These are phyloP conservation scores for Babylonia areolata DNA, from an alignment of 1,140 invertebrate genomes.

Conservation along the genomic window DNA sequence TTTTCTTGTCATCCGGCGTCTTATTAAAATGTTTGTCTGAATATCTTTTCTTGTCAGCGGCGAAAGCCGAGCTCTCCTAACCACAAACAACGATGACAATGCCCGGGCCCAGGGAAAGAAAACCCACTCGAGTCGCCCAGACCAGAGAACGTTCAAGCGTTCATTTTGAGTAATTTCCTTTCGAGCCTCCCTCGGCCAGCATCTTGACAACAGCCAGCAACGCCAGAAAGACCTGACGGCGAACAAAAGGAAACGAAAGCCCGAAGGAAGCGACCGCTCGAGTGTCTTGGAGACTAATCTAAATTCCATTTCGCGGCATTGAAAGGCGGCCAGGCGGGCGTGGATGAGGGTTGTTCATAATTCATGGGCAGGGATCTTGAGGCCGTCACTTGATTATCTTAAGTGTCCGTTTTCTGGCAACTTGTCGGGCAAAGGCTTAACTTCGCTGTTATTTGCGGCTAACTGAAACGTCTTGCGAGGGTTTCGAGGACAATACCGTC, in stretches of 20 bases:
- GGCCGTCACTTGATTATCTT: constrained; percentile 7
- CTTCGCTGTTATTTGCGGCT: too few relatives aligned
- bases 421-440: too few relatives aligned
- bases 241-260: constrained; percentile 1
- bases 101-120: neutral
- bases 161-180: constrained; percentile 12
- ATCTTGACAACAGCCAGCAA: neutral
- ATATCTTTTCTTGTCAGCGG: neutral
- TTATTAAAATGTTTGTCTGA: neutral
- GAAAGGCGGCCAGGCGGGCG: neutral
- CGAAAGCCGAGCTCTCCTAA: neutral
- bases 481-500: neutral
- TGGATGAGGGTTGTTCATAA: neutral
- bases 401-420: neutral
- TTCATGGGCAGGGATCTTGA: constrained; percentile 6
- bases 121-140: neutral
- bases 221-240: neutral
- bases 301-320: neutral
- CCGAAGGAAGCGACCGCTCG: neutral
- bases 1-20: neutral
- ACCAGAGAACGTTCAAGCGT: neutral
- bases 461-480: neutral
- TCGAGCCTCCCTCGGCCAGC: neutral
- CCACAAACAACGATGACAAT: neutral
- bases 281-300: constrained; percentile 11